Evolutionary conservation across 2,113 vertebrate genomes (phyloP).

Genomic region (Lampris megalopsis): DNA sequence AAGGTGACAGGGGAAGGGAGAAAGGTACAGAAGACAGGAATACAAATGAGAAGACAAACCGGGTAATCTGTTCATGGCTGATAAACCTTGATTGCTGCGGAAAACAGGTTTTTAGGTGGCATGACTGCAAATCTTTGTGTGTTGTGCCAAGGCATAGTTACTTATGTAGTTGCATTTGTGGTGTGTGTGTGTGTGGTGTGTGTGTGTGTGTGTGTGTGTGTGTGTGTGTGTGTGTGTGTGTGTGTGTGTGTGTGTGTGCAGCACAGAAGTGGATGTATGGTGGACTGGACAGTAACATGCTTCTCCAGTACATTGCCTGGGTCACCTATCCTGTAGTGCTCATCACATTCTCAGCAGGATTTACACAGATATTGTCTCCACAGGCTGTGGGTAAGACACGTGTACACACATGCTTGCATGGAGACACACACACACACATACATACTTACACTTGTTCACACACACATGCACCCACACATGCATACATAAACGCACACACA

Average conservation of each 20-base stretch:
- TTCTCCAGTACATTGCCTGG: slow-evolving; percentile 98
- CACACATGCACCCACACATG: background rate
- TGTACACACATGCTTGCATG: slow-evolving; percentile 15
- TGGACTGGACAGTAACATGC: slow-evolving; percentile 91
- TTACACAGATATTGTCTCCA: slow-evolving; percentile 96
- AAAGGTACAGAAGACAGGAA: background rate
- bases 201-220: slow-evolving; percentile 7
- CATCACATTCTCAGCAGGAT: slow-evolving; percentile 98
- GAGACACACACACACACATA: slow-evolving; percentile 12
- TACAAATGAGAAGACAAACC: slow-evolving; percentile 2
- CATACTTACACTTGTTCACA: background rate
- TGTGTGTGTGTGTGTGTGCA: slow-evolving; percentile 76
- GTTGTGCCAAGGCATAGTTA: slow-evolving; percentile 6
- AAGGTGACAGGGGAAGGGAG: background rate
- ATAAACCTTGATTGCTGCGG: background rate
- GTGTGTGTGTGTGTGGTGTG: slow-evolving; percentile 18
- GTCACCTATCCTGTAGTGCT: slow-evolving; percentile 97
- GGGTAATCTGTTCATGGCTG: background rate
- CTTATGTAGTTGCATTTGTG: background rate
- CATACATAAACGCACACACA: background rate
- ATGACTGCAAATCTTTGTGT: background rate
- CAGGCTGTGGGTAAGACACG: slow-evolving; percentile 92
- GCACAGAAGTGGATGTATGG: slow-evolving; percentile 99
- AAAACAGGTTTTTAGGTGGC: background rate
- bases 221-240: slow-evolving; percentile 31